Base-by-base conservation (phyloP, 2,888 invertebrate species). In the Orchestes rusci region DNA sequence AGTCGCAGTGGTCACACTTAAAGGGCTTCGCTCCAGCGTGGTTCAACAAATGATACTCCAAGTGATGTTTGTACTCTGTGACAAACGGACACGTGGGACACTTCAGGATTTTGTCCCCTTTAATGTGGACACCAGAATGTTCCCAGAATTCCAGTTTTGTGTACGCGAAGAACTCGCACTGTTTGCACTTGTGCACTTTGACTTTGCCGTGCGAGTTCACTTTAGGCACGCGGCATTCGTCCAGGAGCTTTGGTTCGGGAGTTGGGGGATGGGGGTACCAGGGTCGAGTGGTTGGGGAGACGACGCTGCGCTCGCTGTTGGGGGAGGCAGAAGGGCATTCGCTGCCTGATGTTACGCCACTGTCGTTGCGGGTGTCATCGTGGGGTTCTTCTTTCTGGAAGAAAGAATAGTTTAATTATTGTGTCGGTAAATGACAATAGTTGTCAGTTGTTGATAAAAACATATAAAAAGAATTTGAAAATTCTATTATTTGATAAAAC, bases 61-160 rank as follows among this genome's bases (percentile, higher is more conserved):
- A 71, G 58, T 99, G 99, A 65, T 99, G 99, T 62, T 99, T 99
- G 73, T 93, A 92, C 65, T 97, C 96, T 0, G 99, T 99, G 3
- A 96, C 94, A 62, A 99, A 99, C 0, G 91, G 89, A 63, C 99
- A 99, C 59, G 86, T 82, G 3, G 86, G 83, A 61, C 99, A 99
- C 48, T 81, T 81, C 18, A 99, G 72, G 56, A 90, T 77, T 64
- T 95, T 95, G 57, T 97, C 96, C 0, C 82, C 80, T 59, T 91
- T 92, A 59, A 99, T 96, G 71, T 99, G 99, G 15, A 77, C 75
- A 42, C 84, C 81, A 16, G 82, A 80, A 66, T 99, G 99, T 29
- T 84, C 81, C 96, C 97, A 99, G 63, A 89, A 94, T 43, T 89
- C 90, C 13, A 85, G 72, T 69, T 97, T 97, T 3, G 89, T 90